Evolutionary conservation across 2,113 vertebrate genomes (phyloP).

Genomic region (Erythrolamprus reginae): DNA sequence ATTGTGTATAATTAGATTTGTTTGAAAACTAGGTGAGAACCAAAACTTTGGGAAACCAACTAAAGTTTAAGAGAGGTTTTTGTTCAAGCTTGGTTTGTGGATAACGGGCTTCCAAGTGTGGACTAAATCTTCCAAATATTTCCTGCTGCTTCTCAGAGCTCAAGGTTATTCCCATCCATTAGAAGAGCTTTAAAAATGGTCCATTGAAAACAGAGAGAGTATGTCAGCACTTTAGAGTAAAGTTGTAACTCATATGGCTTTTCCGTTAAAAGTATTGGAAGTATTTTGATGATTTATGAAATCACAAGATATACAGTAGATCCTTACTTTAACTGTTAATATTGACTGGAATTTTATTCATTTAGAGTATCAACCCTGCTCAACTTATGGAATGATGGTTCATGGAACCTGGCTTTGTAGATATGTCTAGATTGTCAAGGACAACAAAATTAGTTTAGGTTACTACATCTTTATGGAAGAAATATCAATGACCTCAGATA

Average conservation of each 20-base stretch:
- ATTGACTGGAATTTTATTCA: not conserved
- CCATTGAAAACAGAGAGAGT: not conserved
- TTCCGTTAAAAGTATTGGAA: not conserved
- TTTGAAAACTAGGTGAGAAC: not conserved
- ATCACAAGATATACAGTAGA: not conserved
- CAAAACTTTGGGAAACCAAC: not conserved
- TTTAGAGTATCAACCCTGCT: not conserved
- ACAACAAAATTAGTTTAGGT: not conserved
- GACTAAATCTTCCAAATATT: not conserved
- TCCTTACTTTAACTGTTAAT: not conserved
- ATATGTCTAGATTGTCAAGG: not conserved
- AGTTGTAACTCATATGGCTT: not conserved
- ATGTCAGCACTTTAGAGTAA: not conserved
- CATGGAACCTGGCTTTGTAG: not conserved
- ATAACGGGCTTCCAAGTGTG: not conserved
- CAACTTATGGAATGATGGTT: not conserved
- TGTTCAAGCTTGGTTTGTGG: not conserved
- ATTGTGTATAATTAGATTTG: not conserved
- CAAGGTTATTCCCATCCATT: not conserved
- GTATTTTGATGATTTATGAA: not conserved
- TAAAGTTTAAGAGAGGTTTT: not conserved
- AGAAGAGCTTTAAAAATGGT: not conserved
- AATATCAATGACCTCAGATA: no score
- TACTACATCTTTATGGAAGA: not conserved
- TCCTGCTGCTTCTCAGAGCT: not conserved